Base-by-base conservation (phyloP, 2,888 invertebrate genomes). In the Apodemia zela region DNA sequence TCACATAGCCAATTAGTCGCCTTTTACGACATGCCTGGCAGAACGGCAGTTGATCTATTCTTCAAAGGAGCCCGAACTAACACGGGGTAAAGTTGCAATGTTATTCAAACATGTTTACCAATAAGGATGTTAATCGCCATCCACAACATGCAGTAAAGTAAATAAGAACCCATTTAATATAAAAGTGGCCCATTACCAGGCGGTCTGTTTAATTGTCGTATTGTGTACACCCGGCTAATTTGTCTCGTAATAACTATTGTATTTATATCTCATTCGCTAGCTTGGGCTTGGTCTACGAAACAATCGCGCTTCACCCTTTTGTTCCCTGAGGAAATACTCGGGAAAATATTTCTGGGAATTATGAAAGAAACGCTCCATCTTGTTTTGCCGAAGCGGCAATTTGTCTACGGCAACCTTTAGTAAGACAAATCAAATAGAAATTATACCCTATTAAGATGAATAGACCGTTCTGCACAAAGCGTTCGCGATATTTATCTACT, bases 391-490 rank as follows among this genome's bases (percentile, higher is more conserved):
- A 21, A 51, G 25, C 51, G 51, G 25, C 25, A 25, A 51, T 51
- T 51, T 51, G 51, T 51, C 51, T 25, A 21, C 21, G 51, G 51
- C 13, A 51, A 51, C 21, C 51, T 51, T 51, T 51, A 51, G 25
- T 51, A 25, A 51, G 51, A 51, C 25, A 51, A 51, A 51, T 51
- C 25, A 51, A 51, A 51, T 51, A 51, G 51, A 51, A 51, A 51
- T 51, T 51, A 25, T 51, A 51, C 18, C 51, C 51, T 18, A 51
- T 51, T 51, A 51, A 51, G 51, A 25, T 51, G 25, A 51, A 51
- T 51, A 25, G 51, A 6, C 51, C 51, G 21, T 13, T 51, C 51
- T 51, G 51, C 21, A 51, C 21, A 21, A 51, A 51, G 13, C 18
- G 21, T 13, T 51, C 13, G 13, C 25, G 21, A 51, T 25, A 51